These are phyloP conservation scores for Tetragnatha montana DNA, from an alignment of 2,888 invertebrate genomes.

Conservation along the genomic window DNA sequence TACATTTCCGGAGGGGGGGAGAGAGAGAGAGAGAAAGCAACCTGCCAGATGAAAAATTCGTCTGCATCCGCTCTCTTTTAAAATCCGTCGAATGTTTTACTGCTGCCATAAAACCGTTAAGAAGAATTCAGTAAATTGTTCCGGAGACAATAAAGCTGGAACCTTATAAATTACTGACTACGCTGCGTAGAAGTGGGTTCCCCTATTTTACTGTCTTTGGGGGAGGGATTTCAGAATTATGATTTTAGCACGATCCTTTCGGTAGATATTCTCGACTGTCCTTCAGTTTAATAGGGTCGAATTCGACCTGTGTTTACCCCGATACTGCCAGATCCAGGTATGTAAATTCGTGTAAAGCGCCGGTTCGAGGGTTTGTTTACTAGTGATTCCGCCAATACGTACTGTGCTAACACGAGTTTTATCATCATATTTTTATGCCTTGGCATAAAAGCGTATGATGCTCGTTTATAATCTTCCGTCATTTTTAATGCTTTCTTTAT, in stretches of 20 bases:
- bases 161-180: conserved; percentile 45
- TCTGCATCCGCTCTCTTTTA: conserved; percentile 5
- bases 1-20: conserved; percentile 24
- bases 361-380: not conserved
- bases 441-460: not conserved
- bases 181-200: conserved; percentile 5
- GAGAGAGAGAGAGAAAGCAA: too few relatives aligned
- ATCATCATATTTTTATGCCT: not conserved
- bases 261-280: not conserved
- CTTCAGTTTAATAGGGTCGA: not conserved
- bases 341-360: not conserved
- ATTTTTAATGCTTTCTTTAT: conserved; percentile 8
- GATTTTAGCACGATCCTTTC: conserved; percentile 45
- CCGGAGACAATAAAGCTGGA: conserved; percentile 38
- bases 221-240: conserved; percentile 49
- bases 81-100: conserved; percentile 53
- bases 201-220: conserved; percentile 18
- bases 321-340: not conserved
- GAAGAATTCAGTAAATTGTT: conserved; percentile 56
- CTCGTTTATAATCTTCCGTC: not conserved
- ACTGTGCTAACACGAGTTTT: not conserved
- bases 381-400: not conserved
- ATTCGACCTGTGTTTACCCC: not conserved
- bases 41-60: conserved; percentile 45
- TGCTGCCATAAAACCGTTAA: conserved; percentile 48